A percentile compares a stretch with the other conserved stretches of the same genome.
Evolutionary conservation across 2,113 vertebrate genomes (phyloP).

Genomic region (Prinia subflava): DNA sequence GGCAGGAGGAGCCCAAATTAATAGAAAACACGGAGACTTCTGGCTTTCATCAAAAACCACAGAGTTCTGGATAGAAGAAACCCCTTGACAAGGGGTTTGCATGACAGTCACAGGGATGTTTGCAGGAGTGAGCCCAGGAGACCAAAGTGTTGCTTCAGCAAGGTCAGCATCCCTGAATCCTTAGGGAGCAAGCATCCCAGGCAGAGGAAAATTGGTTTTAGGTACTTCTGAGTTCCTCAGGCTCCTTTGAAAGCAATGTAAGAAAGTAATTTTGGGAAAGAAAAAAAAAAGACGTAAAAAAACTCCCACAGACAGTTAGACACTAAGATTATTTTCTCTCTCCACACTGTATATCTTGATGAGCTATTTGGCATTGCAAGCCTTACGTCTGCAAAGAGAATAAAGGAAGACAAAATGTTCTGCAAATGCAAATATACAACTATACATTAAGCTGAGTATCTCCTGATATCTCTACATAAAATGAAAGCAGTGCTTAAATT

Average conservation of each 20-base stretch:
- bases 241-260: neutral
- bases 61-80: neutral
- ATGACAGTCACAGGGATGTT: neutral
- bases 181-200: neutral
- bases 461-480: slow-evolving; percentile 37
- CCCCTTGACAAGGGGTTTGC: neutral
- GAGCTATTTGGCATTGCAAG: slow-evolving; percentile 30
- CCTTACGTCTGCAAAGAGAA: neutral
- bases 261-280: neutral
- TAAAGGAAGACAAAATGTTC: slow-evolving; percentile 58
- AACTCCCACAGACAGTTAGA: neutral
- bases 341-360: neutral
- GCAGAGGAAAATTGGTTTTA: neutral
- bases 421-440: slow-evolving; percentile 46
- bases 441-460: slow-evolving; percentile 22
- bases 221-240: neutral
- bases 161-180: neutral
- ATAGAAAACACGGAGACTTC: slow-evolving; percentile 1
- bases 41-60: slow-evolving; percentile 4
- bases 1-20: neutral
- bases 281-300: neutral
- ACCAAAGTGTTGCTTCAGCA: neutral
- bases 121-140: neutral
- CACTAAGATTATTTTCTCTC: neutral
- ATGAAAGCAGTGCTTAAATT: slow-evolving; percentile 39